Percentiles rank a stretch among this genome's conserved stretches.
Evolutionary conservation across 2,113 vertebrate species (phyloP).

Genomic region (Pedetes capensis): DNA sequence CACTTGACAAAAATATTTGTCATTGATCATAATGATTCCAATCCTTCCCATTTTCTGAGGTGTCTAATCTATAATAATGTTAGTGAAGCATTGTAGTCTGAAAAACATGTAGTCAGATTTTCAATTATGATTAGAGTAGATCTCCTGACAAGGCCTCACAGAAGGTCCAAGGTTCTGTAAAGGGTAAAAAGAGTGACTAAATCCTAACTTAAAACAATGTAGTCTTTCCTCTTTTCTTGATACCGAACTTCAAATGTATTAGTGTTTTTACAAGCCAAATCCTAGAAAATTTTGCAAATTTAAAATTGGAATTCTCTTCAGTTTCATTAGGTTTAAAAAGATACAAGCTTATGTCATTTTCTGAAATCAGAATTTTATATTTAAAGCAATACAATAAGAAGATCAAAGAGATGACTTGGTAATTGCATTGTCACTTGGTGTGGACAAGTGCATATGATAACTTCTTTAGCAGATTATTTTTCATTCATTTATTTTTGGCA

Average conservation of each 20-base stretch:
- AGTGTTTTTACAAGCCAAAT: constrained; percentile 10
- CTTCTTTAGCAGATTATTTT: not conserved
- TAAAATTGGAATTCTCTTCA: constrained; percentile 22
- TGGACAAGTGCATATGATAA: not conserved
- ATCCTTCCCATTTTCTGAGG: not conserved
- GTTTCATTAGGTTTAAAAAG: constrained; percentile 12
- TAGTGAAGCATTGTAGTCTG: not conserved
- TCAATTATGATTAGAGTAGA: constrained; percentile 36
- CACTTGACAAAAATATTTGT: not conserved
- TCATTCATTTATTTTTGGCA: constrained; percentile 37
- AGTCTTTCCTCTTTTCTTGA: not conserved
- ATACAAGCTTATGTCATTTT: constrained; percentile 23
- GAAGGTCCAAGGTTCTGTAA: constrained; percentile 9
- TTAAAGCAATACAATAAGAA: not conserved
- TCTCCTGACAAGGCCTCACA: not conserved
- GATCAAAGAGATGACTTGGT: not conserved
- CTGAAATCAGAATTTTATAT: constrained; percentile 38
- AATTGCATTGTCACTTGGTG: not conserved
- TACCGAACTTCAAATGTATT: constrained; percentile 36
- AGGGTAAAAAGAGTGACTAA: constrained; percentile 34
- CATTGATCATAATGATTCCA: not conserved
- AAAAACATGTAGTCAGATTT: not conserved
- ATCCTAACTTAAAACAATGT: constrained; percentile 21
- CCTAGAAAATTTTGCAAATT: constrained; percentile 26
- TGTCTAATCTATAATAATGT: not conserved